A percentile compares a stretch with the other conserved stretches of the same genome.
phyloP scores from a whole-genome alignment of 2,113 vertebrate species.

The Zosterops pallidus region DNA sequence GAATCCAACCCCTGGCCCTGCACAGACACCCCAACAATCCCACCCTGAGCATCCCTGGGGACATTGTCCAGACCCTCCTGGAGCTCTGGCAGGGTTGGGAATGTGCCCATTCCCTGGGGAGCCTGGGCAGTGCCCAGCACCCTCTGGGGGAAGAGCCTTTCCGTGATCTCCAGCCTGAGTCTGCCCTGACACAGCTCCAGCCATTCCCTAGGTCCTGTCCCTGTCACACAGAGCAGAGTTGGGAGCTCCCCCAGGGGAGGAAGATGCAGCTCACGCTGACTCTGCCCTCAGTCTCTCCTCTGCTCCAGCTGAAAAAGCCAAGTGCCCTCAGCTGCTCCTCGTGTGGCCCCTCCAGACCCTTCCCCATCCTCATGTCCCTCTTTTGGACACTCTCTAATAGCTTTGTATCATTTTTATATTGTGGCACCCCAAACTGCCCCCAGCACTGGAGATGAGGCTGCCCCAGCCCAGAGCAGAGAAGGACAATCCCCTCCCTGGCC shows the following conservation, averaged over 20 bases:
- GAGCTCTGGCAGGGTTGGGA: not conserved
- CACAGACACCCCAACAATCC: not conserved
- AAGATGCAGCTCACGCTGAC: not conserved
- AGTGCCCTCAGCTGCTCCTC: not conserved
- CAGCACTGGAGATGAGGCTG: accelerated
- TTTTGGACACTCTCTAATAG: not conserved
- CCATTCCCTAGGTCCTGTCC: accelerated
- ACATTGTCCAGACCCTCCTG: accelerated
- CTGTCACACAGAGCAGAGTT: not conserved
- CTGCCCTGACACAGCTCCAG: not conserved
- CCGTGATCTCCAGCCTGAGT: accelerated
- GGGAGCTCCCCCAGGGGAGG: not conserved
- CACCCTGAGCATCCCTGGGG: not conserved
- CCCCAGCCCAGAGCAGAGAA: too few species aligned
- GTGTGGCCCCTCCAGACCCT: not conserved
- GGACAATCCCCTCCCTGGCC: not conserved
- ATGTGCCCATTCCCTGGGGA: not conserved
- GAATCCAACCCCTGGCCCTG: not conserved
- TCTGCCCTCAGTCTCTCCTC: not conserved
- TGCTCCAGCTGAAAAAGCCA: not conserved
- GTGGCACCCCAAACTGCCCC: not conserved
- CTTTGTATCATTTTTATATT: accelerated
- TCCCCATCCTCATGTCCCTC: not conserved
- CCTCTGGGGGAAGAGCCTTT: not conserved
- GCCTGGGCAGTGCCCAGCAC: not conserved